A percentile compares a stretch with the other conserved stretches of the same genome.
These are phyloP conservation scores for Odontamblyopus lacepedii DNA, from an alignment of 2,797 vertebrate genomes.

Conservation along the genomic window DNA sequence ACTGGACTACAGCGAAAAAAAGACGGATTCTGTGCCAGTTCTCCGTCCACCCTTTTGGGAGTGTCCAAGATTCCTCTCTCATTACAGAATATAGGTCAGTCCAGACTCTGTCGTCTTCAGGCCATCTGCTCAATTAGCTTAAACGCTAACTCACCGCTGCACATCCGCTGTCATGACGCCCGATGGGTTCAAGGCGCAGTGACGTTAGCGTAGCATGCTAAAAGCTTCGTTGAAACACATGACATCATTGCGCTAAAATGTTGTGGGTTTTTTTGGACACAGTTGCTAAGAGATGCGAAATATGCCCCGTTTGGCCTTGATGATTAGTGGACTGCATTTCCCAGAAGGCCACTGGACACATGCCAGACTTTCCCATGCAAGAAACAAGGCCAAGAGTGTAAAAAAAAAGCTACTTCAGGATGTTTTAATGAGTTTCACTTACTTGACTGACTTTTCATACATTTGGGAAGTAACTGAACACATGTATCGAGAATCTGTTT, in stretches of 20 bases:
- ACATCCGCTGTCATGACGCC: background rate
- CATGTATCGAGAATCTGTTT: too few species aligned
- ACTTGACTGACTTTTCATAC: background rate
- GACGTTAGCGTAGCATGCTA: background rate
- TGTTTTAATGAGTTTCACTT: background rate
- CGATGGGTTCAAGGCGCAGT: conserved; percentile 14
- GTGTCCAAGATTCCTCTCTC: conserved; percentile 56
- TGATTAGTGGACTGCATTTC: conserved; percentile 16
- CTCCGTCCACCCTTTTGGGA: conserved; percentile 35
- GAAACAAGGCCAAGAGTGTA: background rate
- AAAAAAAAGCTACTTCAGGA: background rate
- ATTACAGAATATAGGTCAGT: conserved; percentile 60
- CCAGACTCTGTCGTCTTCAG: conserved; percentile 23
- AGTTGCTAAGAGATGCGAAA: conserved; percentile 6
- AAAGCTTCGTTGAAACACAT: background rate
- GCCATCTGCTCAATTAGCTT: conserved; percentile 23
- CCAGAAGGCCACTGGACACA: conserved; percentile 17
- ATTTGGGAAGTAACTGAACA: too few species aligned
- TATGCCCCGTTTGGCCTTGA: conserved; percentile 9
- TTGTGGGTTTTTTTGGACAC: background rate
- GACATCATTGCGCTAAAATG: background rate
- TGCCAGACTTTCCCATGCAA: background rate
- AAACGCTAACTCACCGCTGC: background rate
- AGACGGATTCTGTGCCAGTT: conserved; percentile 39
- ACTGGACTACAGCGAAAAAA: conserved; percentile 12